Evolutionary conservation across 2,113 vertebrate species (phyloP), one percentile per base, ranked within the genome.

Genomic region (Oriolus oriolus): DNA sequence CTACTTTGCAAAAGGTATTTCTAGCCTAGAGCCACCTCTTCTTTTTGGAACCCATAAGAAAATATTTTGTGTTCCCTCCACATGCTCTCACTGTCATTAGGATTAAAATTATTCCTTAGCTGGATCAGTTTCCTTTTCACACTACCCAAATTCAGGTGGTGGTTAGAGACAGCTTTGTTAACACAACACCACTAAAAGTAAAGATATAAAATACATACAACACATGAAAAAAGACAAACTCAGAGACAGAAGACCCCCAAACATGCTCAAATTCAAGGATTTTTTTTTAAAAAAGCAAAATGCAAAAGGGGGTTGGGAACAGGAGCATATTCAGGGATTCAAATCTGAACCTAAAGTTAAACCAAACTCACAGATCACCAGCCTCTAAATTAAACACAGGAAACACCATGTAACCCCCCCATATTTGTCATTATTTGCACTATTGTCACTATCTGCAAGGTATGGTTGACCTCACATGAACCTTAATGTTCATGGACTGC

Each of bases 391-490:
- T 63, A 90, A 93, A 75, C 2, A 78, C 54, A 94, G 94, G 93
- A 97, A 96, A 93, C 75, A 64, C 45, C 12, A 1, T 12, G 57
- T 41, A 76, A 66, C 65, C 7, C 27, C n/a, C 20, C 27, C 9
- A 4, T 50, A 93, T 89, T 87, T 94, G 92, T 92, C 81, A 92
- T 88, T 80, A 84, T 84, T 96, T 84, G 74, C 83, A 84, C 39
- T 77, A 6, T 5, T 82, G 82, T 79, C 87, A 41, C 65, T 79
- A 44, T 91, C 75, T 78, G 88, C 68, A 50, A 95, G 82, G 92
- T 93, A 94, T 9, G 90, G 91, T 80, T 96, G 96, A 97, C 95
- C 90, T 96, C 91, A 81, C 49, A 20, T 10, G 81, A 93, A 93
- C 95, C 90, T 75, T 28, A 76, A 79, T 49, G 93, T 83, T 91